Base-by-base conservation (phyloP, 2,888 invertebrate genomes). In the Spatulosminthurus flaviceps region DNA sequence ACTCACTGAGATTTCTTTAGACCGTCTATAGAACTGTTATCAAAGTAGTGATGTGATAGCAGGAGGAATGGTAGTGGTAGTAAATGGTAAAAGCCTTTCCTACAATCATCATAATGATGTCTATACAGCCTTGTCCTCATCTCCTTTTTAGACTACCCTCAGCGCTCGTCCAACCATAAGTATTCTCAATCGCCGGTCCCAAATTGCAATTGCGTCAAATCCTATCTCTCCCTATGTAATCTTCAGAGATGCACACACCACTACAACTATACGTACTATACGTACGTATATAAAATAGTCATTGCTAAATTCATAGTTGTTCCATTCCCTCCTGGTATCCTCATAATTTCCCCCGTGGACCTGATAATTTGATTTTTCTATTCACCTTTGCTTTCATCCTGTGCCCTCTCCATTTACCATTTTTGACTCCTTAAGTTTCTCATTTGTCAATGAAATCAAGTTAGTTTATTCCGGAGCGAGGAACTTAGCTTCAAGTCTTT, bases 1-100 rank as follows among this genome's bases (percentile, higher is more conserved):
- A 64, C 24, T n/a, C n/a, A n/a, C n/a, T 64, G 64, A 64, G 64
- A 64, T 22, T 64, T 64, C 64, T 64, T 64, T 64, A 64, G 64
- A 64, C 64, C 26, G 64, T 64, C 64, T 64, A 64, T 64, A 64
- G 64, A 64, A 64, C 16, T 24, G 21, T 64, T 64, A 26, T 64
- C 13, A 24, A 24, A 64, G 26, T 22, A n/a, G 11, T 64, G 64
- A 61, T 61, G 61, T 61, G 22, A 61, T 61, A 61, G 61, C 7
- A 61, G 61, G n/a, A 61, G 61, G 5, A 61, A 19, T 61, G 7
- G 22, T 22, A 64, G 21, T 19, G 11, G 64, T 9, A n/a, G 61
- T 13, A 26, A 24, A 64, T 22, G n/a, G 24, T 2, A 26, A 9
- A 5, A 11, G n/a, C 51, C 51, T 51, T 19, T 16, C 16, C 51